Evolutionary conservation across 2,113 vertebrate genomes (phyloP).

Genomic region (Crocuta crocuta): DNA sequence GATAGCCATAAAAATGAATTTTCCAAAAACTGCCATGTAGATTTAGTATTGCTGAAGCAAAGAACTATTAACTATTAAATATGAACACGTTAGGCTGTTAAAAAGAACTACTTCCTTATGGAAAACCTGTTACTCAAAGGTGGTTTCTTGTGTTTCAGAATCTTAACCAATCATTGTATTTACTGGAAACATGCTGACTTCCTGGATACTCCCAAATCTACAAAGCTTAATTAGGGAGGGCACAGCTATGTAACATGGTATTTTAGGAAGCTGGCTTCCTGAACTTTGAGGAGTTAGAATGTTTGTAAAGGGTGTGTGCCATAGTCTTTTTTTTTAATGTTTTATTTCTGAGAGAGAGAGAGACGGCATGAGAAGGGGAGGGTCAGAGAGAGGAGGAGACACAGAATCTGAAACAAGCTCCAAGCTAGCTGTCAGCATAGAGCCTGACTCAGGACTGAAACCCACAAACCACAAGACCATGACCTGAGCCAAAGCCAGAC

Average conservation of each 20-base stretch:
- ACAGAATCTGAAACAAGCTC: too few relatives aligned
- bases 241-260: conserved; percentile 47
- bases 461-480: too few relatives aligned
- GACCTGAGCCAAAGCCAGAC: too few relatives aligned
- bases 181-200: conserved; percentile 47
- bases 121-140: conserved; percentile 24
- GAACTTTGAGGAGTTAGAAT: conserved; percentile 57
- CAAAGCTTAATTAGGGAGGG: conserved; percentile 59
- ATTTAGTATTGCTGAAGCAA: conserved; percentile 19
- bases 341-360: too few relatives aligned
- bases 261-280: conserved; percentile 64
- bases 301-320: conserved; percentile 53
- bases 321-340: background rate
- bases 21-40: background rate
- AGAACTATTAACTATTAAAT: conserved; percentile 52
- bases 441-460: too few relatives aligned
- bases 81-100: background rate
- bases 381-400: too few relatives aligned
- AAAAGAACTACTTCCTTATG: background rate
- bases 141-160: background rate
- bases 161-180: background rate
- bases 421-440: too few relatives aligned
- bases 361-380: too few relatives aligned
- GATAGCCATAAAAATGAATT: background rate
- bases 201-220: conserved; percentile 57